A percentile compares a stretch with the other conserved stretches of the same genome.
Conservation (phyloP, 2,113 vertebrate species). For the Orthochromis malagaraziensis region DNA sequence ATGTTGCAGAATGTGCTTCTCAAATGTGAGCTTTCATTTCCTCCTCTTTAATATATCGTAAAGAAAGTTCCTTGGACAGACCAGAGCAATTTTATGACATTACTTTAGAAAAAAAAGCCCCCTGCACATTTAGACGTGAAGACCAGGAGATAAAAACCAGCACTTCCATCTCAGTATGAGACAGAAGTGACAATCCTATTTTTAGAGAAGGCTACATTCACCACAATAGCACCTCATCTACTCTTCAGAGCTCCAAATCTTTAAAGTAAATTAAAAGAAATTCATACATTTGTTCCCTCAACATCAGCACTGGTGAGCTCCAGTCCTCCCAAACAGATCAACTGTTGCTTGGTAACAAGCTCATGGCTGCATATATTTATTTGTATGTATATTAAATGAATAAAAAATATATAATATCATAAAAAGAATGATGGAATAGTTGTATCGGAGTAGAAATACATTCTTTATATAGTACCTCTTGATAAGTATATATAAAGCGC, state of each 20-base stretch:
- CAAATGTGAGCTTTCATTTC: not conserved
- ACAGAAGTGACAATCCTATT: not conserved
- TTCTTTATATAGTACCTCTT: not conserved
- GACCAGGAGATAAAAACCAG: not conserved
- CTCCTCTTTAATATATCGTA: not conserved
- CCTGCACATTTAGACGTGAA: not conserved
- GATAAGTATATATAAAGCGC: not conserved
- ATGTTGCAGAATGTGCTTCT: not conserved
- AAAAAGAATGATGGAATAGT: not conserved
- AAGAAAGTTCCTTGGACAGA: not conserved
- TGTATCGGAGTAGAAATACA: not conserved
- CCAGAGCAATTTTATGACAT: not conserved
- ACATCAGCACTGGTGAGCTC: not conserved
- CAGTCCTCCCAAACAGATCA: not conserved
- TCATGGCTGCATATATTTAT: not conserved
- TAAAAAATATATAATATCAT: not conserved
- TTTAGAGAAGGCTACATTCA: not conserved
- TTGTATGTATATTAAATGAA: not conserved
- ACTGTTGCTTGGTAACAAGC: not conserved
- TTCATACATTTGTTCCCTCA: not conserved
- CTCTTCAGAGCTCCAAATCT: not conserved
- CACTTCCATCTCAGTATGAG: not conserved
- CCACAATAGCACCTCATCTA: not conserved
- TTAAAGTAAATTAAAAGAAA: accelerated
- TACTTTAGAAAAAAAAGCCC: not conserved